These are phyloP conservation scores for Sylvicapra grimmia DNA, from an alignment of 2,113 vertebrate species.

Conservation along the genomic window DNA sequence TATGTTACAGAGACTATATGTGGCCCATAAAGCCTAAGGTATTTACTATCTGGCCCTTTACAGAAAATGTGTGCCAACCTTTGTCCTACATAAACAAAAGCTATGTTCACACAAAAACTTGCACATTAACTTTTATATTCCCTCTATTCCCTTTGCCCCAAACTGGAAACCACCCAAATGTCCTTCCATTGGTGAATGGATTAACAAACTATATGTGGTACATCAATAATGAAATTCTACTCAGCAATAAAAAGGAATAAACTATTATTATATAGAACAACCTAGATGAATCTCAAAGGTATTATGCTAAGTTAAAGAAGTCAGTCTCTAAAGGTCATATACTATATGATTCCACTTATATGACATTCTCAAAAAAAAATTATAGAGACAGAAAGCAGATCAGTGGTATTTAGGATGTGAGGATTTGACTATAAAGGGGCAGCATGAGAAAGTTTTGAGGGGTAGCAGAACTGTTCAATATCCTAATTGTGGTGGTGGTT, in stretches of 20 bases:
- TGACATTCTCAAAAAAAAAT: neutral
- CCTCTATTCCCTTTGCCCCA: neutral
- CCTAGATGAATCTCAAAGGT: neutral
- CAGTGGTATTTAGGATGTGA: neutral
- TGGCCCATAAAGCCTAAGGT: neutral
- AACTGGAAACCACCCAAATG: constrained; percentile 7
- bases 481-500: neutral
- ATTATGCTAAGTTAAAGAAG: constrained; percentile 1
- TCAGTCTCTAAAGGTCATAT: neutral
- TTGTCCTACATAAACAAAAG: constrained; percentile 1
- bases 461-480: neutral
- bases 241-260: constrained; percentile 9
- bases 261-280: neutral
- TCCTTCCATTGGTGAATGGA: neutral
- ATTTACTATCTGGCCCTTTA: neutral
- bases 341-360: neutral
- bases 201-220: neutral
- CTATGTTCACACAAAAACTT: neutral
- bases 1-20: neutral
- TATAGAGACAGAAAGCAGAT: neutral
- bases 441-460: neutral
- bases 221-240: neutral
- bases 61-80: neutral
- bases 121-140: neutral
- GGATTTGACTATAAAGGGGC: neutral